A percentile compares a stretch with the other conserved stretches of the same genome.
These are phyloP conservation scores for Nymphicus hollandicus DNA, from an alignment of 2,113 vertebrate genomes.

Conservation along the genomic window DNA sequence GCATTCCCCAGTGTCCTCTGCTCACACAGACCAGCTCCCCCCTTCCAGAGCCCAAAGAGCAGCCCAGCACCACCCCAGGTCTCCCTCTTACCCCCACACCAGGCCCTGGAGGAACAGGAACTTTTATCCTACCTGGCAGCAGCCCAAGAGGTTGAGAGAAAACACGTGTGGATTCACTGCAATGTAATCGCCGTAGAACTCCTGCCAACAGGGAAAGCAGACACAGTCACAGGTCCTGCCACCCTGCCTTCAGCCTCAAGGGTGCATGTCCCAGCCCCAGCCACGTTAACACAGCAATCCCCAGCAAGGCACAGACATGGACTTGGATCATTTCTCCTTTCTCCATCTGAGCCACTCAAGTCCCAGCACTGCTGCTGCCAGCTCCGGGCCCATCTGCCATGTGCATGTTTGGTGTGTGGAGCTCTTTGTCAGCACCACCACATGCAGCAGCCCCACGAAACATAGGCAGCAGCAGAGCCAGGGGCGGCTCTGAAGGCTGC, in stretches of 20 bases:
- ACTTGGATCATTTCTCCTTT: neutral
- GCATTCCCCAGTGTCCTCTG: rapidly evolving
- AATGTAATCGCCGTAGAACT: slow-evolving; percentile 97
- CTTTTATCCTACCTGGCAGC: slow-evolving; percentile 80
- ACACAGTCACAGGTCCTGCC: neutral
- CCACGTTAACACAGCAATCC: rapidly evolving
- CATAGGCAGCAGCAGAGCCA: neutral
- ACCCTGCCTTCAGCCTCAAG: neutral
- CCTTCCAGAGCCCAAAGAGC: rapidly evolving
- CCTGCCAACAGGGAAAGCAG: slow-evolving; percentile 73
- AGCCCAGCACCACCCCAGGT: rapidly evolving
- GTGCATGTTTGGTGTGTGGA: rapidly evolving
- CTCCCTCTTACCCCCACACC: neutral
- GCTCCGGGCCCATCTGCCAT: neutral
- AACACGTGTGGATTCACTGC: slow-evolving; percentile 97
- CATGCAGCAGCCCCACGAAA: neutral
- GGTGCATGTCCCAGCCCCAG: neutral
- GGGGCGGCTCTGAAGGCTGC: neutral
- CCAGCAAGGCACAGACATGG: rapidly evolving
- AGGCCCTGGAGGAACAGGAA: neutral
- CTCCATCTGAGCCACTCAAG: neutral
- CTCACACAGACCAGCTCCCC: neutral
- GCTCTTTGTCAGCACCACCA: neutral
- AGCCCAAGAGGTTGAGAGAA: slow-evolving; percentile 91
- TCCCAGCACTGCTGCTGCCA: neutral